These are phyloP conservation scores for Asarcornis scutulata DNA, from an alignment of 2,113 vertebrate genomes.

Conservation along the genomic window DNA sequence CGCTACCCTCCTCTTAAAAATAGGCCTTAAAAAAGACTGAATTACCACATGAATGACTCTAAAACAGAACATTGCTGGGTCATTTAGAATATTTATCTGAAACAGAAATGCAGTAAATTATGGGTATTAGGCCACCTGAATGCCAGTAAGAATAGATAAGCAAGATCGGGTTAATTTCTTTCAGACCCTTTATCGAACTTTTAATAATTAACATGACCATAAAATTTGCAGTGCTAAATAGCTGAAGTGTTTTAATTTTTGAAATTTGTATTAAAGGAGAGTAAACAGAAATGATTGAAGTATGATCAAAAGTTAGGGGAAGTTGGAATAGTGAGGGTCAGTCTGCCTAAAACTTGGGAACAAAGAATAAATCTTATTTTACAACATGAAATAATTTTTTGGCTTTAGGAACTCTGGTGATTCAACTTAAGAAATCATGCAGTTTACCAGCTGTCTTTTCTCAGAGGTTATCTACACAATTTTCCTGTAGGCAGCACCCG, in stretches of 20 bases:
- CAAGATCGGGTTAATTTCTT: not conserved
- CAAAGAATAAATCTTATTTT: not conserved
- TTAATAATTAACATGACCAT: not conserved
- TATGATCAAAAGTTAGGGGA: not conserved
- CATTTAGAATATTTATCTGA: not conserved
- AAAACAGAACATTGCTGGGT: not conserved
- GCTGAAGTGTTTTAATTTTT: not conserved
- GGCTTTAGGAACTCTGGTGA: not conserved
- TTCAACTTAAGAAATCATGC: not conserved
- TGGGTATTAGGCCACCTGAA: not conserved
- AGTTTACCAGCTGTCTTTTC: not conserved
- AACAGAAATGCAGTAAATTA: not conserved
- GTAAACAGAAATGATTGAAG: not conserved
- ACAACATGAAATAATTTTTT: not conserved
- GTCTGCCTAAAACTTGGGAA: not conserved
- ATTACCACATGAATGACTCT: not conserved
- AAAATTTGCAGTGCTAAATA: not conserved
- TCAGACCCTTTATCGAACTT: not conserved
- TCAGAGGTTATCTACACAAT: not conserved
- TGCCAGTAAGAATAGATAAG: not conserved
- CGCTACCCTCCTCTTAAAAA: not conserved
- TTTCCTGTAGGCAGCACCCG: not conserved
- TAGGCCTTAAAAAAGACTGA: not conserved
- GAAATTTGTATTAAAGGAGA: not conserved
- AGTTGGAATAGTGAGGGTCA: not conserved